phyloP scores from a whole-genome alignment of 2,888 invertebrate species.

The Bedellia somnulentella region DNA sequence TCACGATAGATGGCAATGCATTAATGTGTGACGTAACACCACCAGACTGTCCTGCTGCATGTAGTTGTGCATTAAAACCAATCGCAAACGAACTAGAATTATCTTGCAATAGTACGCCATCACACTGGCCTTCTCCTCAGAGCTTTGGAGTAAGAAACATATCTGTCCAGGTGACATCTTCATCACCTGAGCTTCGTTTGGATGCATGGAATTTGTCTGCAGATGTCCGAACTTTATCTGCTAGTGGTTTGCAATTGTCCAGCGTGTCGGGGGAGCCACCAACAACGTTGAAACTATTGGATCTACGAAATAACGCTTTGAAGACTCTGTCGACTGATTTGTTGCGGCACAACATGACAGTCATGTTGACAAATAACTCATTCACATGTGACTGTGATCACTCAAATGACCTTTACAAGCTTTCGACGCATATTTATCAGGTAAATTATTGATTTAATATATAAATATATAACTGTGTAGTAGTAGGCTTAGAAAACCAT shows the following conservation, averaged over 20 bases:
- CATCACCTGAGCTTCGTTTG: background rate
- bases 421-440: background rate
- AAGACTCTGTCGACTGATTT: background rate
- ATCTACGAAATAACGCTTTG: conserved; percentile 3
- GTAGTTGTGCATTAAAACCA: conserved; percentile 2
- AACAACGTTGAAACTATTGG: background rate
- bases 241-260: background rate
- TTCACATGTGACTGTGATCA: conserved; percentile 5
- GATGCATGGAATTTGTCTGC: background rate
- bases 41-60: background rate
- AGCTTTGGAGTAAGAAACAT: background rate
- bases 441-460: background rate
- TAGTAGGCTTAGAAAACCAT: background rate
- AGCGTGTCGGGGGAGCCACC: background rate
- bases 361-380: conserved; percentile 1
- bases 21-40: background rate
- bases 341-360: background rate
- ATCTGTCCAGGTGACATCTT: background rate
- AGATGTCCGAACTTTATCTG: background rate
- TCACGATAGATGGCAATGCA: background rate
- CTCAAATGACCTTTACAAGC: background rate
- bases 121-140: background rate
- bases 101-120: background rate
- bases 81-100: background rate
- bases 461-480: background rate